Evolutionary conservation across 2,888 invertebrate species (phyloP), one percentile per base, ranked within the genome.

Genomic region (Napeogenes inachia): DNA sequence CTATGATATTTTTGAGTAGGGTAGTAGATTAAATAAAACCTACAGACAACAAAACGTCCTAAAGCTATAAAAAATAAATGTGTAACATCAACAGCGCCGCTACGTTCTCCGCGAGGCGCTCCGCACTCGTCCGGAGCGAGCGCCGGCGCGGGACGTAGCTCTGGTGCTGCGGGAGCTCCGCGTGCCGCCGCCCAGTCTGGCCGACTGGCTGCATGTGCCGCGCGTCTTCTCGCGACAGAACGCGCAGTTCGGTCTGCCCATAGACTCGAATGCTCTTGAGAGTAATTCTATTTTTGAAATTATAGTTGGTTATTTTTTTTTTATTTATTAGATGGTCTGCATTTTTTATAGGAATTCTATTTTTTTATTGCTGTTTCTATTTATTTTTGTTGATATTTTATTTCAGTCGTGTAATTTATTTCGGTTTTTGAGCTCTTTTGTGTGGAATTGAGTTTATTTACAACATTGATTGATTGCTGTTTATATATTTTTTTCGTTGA

Each of bases 201-300:
- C 92, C 4, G 89, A 92, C 70, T 93, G 92, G 92, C 83, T 94
- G 13, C 93, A 93, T 70, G 89, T 94, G 69, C 96, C 96, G 0
- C 84, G 96, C 55, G 93, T 94, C n/a, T 96, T 95, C 81, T 93
- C 94, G 0, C 91, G 96, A 50, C 92, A 93, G 47, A 94, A 93
- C 67, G 94, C 95, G 0, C 92, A 95, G 68, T 96, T 96, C 78
- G 93, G 95, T 68, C 84, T 97, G 59, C 95, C 95, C 0, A 91
- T 96, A 65, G 94, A 95, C 69, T 80, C 84, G 2, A 75, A 80
- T 57, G 75, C 76, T 8, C 71, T 89, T 3, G 78, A 85, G 65
- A 71, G 87, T 87, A 63, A 75, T 78, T 74, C 21, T 21, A 8
- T 30, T 50, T 50, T 47, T 13, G 6, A 8, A 30, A 30, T 3